Base-by-base conservation (phyloP, 1,140 invertebrate species). In the Drosophila bocqueti region DNA sequence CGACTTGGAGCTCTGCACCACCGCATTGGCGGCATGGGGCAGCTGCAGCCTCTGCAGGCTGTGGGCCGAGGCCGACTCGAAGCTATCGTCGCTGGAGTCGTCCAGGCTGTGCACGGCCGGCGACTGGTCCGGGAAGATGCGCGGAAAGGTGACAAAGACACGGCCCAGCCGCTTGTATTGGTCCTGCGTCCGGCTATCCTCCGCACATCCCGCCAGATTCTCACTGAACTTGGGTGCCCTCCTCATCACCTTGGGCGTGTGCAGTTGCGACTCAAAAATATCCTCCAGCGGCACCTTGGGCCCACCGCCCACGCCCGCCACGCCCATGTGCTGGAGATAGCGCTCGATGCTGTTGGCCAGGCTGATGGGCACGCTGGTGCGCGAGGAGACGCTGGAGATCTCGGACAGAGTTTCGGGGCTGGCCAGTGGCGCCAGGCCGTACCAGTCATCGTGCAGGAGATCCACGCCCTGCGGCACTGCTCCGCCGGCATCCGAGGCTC, bases 371-470 rank as follows among this genome's bases (percentile, higher is more conserved):
- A 93, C 92, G 66, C 94, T 94, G 40, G 93, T 93, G 67, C 94
- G 91, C 10, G 94, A 95, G 65, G 94, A 94, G 36, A 95, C 95
- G 77, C 95, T 96, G 0, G 96, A 97, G 7, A 96, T 95, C 92
- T 97, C 96, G 0, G 96, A 97, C 4, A 97, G 91, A 2, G 96
- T 97, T 92, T 98, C 97, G 2, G 97, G 97, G 31, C 96, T 97
- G 2, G 97, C 97, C 24, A 98, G 89, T 0, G 97, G 97, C 0
- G 97, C 97, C 24, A 96, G 93, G 4, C 95, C 95, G 77, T 95
- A 94, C 94, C 95, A 96, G 79, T 96, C 95, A 59, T 95, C 95
- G 72, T 94, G 94, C 24, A 95, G 93, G 8, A 95, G 79, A 74
- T 95, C 94, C 4, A 94, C 81, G 47, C 92, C 74, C 29, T 29